Percentiles rank a stretch among this genome's conserved stretches.
Conservation (phyloP, 2,888 invertebrate species). For the Hanleya hanleyi region DNA sequence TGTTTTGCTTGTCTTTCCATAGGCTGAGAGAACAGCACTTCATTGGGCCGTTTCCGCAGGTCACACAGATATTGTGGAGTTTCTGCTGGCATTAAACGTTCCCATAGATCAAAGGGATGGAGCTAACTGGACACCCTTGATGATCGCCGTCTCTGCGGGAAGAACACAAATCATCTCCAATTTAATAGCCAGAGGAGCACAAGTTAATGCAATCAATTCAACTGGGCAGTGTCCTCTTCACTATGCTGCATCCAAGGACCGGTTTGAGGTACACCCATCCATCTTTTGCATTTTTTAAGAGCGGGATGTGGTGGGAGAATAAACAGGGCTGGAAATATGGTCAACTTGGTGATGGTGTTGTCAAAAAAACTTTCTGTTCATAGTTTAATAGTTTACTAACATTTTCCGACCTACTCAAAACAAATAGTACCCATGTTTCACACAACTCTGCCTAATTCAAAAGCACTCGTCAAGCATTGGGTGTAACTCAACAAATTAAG, state of each 20-base stretch:
- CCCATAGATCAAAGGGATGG: conserved; percentile 84
- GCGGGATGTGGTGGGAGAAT: not conserved
- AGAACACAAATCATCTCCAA: conserved; percentile 80
- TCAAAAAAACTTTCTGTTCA: too few species aligned
- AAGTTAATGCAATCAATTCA: conserved; percentile 82
- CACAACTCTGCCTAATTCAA: too few species aligned
- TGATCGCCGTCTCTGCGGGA: conserved; percentile 87
- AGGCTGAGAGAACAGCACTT: conserved; percentile 78
- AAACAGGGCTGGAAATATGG: not conserved
- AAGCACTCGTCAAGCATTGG: too few species aligned
- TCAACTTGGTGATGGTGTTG: too few species aligned
- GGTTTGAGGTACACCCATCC: conserved; percentile 82
- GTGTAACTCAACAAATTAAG: too few species aligned
- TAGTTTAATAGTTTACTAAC: too few species aligned
- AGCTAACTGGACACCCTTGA: conserved; percentile 83
- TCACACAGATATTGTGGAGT: conserved; percentile 82
- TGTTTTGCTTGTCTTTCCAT: conserved; percentile 14
- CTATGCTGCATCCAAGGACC: conserved; percentile 90
- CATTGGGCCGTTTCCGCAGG: conserved; percentile 91
- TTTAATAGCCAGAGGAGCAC: conserved; percentile 81
- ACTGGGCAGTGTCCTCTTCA: conserved; percentile 88
- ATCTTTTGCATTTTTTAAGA: too few species aligned
- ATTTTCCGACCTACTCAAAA: too few species aligned
- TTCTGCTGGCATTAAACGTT: conserved; percentile 80
- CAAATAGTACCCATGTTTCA: too few species aligned